Percentiles rank a stretch among this genome's conserved stretches.
These are phyloP conservation scores for Hormaphis cornu DNA, from an alignment of 1,140 invertebrate species.

Conservation along the genomic window DNA sequence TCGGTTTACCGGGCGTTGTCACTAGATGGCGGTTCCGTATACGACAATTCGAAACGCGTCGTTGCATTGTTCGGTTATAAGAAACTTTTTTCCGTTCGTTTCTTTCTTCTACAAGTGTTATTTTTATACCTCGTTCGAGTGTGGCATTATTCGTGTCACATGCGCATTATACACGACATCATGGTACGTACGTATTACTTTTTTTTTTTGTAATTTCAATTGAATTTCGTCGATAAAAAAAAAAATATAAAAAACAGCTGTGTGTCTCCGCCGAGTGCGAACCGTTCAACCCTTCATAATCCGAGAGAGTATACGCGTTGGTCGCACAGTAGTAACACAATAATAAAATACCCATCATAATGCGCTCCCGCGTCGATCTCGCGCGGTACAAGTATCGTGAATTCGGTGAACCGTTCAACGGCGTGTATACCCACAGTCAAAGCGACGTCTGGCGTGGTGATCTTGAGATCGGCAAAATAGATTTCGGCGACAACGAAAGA, in stretches of 20 bases:
- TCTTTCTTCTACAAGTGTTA: too few relatives aligned
- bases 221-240: slow-evolving; percentile 16
- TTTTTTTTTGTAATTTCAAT: slow-evolving; percentile 1
- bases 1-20: too few relatives aligned
- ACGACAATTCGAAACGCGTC: too few relatives aligned
- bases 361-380: slow-evolving; percentile 5
- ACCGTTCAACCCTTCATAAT: slow-evolving; percentile 27
- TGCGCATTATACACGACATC: too few relatives aligned
- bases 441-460: slow-evolving; percentile 20
- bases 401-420: slow-evolving; percentile 19
- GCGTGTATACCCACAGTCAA: slow-evolving; percentile 8
- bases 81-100: too few relatives aligned
- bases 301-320: not conserved
- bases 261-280: not conserved
- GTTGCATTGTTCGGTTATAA: too few relatives aligned
- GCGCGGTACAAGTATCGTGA: too few relatives aligned
- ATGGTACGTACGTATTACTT: not conserved
- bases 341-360: not conserved
- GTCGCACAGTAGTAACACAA: not conserved
- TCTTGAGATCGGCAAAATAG: not conserved
- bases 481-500: not conserved
- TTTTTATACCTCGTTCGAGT: not conserved
- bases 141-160: not conserved
- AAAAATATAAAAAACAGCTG: slow-evolving; percentile 29
- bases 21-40: too few relatives aligned